Conservation (phyloP, 2,888 invertebrate genomes). For the Ganaspis brasiliensis region DNA sequence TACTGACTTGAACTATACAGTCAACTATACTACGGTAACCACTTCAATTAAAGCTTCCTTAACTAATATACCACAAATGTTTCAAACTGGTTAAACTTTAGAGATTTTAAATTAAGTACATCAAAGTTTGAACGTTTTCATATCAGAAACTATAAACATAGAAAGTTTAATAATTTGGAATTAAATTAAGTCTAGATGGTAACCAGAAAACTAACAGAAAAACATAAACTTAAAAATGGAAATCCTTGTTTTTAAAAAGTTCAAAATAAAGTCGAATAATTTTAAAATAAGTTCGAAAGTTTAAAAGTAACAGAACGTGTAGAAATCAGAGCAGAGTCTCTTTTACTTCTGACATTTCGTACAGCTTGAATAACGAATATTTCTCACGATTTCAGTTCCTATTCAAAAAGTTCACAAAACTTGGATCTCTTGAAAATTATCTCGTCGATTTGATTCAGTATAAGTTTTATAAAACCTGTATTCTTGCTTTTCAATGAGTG, state of each 20-base stretch:
- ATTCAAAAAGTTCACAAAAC: too few relatives aligned
- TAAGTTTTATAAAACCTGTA: too few relatives aligned
- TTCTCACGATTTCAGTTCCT: too few relatives aligned
- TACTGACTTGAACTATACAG: background rate
- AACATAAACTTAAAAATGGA: background rate
- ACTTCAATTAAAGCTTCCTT: background rate
- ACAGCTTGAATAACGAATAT: too few relatives aligned
- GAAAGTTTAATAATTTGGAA: background rate
- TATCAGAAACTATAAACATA: background rate
- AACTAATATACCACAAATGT: slow-evolving; percentile 4
- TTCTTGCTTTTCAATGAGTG: too few relatives aligned
- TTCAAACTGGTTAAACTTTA: background rate
- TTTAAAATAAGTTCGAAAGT: too few relatives aligned
- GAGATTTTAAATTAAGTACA: slow-evolving; percentile 14
- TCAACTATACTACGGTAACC: background rate
- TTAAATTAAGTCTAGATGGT: background rate
- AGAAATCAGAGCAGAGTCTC: too few relatives aligned
- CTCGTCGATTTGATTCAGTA: too few relatives aligned
- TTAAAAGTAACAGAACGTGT: too few relatives aligned
- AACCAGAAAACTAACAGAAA: background rate
- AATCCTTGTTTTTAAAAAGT: slow-evolving; percentile 8
- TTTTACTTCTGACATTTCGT: too few relatives aligned
- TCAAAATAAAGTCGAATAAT: too few relatives aligned
- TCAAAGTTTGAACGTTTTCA: background rate
- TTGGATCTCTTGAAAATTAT: too few relatives aligned